Base-by-base conservation (phyloP, 2,888 invertebrate genomes). In the Strigamia crassipes region DNA sequence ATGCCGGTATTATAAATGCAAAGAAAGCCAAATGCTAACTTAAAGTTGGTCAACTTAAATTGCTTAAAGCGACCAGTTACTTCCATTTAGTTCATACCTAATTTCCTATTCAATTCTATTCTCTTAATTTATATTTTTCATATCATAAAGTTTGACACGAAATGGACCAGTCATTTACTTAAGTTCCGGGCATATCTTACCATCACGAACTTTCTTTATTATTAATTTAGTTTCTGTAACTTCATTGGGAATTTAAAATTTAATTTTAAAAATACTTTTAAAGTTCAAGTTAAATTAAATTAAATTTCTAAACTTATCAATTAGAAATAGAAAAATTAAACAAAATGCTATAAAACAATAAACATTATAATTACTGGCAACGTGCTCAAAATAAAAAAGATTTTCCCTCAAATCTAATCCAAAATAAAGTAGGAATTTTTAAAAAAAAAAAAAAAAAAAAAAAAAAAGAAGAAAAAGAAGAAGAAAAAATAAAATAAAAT, bases 21-120 rank as follows among this genome's bases (percentile, higher is more conserved):
- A 73, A 73, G 31, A 73, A 73, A 73, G 73, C 13, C 31, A 27
- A 73, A 73, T 73, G 31, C 31, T 31, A 27, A 31, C 73, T 73
- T 73, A 73, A 73, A 73, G 73, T 73, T 73, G 31, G 27, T 73
- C 73, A n/a, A 1, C 73, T 73, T 31, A 73, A 73, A 73, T 31
- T 31, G 73, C 31, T 73, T 73, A 73, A 73, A 73, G 73, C 31
- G 73, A 27, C 31, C n/a, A 73, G 31, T 56, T 18, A 73, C 73
- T 31, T 73, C 27, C 31, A 27, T 73, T 73, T 27, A 27, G 27
- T 3, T 73, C 31, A 18, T 31, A 23, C 9, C 31, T 73, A 5
- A 27, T 73, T 73, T 73, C 27, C 73, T 31, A 31, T 73, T 73
- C 73, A 73, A 31, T 31, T 73, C 9, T 15, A 0, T 66, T 66